Evolutionary conservation across 2,888 invertebrate species (phyloP).

Genomic region (Seladonia tumulorum): DNA sequence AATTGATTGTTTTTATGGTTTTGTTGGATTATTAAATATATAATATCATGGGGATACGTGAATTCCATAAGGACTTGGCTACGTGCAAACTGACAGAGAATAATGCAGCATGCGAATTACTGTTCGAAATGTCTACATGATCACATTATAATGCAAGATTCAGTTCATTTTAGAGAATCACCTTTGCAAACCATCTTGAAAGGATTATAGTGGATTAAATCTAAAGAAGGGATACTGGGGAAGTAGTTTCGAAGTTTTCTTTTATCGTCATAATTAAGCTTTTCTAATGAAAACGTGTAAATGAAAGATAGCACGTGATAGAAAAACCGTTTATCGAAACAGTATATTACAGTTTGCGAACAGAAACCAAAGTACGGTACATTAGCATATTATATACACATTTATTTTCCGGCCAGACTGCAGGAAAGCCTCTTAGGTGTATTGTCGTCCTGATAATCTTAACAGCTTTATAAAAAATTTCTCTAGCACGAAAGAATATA

Average conservation of each 20-base stretch:
- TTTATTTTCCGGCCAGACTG: slow-evolving; percentile 42
- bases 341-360: slow-evolving; percentile 65
- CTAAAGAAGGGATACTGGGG: slow-evolving; percentile 27
- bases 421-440: slow-evolving; percentile 37
- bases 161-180: slow-evolving; percentile 31
- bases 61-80: neutral
- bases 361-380: slow-evolving; percentile 62
- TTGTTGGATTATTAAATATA: neutral
- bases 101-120: slow-evolving; percentile 42
- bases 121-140: neutral
- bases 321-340: slow-evolving; percentile 68
- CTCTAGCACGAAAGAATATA: slow-evolving; percentile 29
- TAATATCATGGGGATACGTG: slow-evolving; percentile 5
- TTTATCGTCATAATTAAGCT: slow-evolving; percentile 35
- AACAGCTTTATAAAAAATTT: slow-evolving; percentile 34
- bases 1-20: neutral
- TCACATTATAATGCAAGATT: slow-evolving; percentile 19
- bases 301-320: slow-evolving; percentile 62
- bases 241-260: slow-evolving; percentile 27
- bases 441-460: slow-evolving; percentile 49
- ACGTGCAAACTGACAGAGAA: slow-evolving; percentile 3
- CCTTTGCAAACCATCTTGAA: slow-evolving; percentile 38
- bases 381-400: slow-evolving; percentile 57
- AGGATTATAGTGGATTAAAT: slow-evolving; percentile 26
- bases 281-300: slow-evolving; percentile 40